Conservation (phyloP, 2,888 invertebrate genomes). For the Lithosia quadra region DNA sequence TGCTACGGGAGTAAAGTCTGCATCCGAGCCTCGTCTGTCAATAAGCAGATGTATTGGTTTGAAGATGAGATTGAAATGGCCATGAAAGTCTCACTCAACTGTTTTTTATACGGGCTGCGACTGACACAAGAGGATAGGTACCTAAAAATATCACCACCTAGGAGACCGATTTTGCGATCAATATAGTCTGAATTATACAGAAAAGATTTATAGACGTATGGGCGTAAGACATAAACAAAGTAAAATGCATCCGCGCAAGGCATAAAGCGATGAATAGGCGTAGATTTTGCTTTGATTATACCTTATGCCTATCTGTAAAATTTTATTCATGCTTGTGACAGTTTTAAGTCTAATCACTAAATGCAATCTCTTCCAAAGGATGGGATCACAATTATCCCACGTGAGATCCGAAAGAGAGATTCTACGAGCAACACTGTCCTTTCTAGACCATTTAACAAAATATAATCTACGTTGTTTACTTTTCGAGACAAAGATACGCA, state of each 20-base stretch:
- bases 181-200: too few species aligned
- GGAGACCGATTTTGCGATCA: not conserved
- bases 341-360: not conserved
- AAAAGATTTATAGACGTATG: too few species aligned
- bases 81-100: too few species aligned
- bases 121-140: not conserved
- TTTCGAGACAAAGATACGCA: constrained; percentile 46
- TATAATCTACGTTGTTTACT: constrained; percentile 47
- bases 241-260: too few species aligned
- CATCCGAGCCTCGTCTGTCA: not conserved
- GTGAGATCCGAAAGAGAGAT: not conserved
- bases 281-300: too few species aligned
- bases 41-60: too few species aligned
- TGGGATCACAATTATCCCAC: not conserved
- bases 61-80: not conserved
- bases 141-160: not conserved
- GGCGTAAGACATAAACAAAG: too few species aligned
- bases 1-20: not conserved
- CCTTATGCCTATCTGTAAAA: too few species aligned
- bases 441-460: constrained; percentile 45
- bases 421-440: constrained; percentile 25
- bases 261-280: too few species aligned
- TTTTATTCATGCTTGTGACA: too few species aligned
- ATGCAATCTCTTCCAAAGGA: not conserved
- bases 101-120: not conserved